These are phyloP conservation scores for Catharus ustulatus DNA, from an alignment of 2,797 vertebrate species.

Conservation along the genomic window DNA sequence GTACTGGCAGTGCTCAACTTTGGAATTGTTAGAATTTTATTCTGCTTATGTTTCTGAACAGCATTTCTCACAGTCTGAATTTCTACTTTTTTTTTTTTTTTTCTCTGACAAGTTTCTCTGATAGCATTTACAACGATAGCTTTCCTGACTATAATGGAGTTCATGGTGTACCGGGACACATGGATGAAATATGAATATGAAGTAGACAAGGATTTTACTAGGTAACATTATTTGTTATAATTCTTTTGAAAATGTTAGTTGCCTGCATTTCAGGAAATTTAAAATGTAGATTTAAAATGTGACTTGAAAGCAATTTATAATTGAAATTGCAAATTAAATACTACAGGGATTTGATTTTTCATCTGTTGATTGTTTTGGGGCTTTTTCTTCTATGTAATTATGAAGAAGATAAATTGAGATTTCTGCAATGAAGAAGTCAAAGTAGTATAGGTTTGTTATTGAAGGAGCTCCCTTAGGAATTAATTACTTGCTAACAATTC, in stretches of 20 bases:
- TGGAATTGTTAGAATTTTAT: neutral
- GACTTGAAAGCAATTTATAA: neutral
- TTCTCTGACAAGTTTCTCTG: slow-evolving; percentile 85
- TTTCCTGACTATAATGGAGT: slow-evolving; percentile 91
- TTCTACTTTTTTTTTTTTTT: neutral
- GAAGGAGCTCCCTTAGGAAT: neutral
- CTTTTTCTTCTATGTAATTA: neutral
- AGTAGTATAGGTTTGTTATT: neutral
- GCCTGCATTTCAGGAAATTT: neutral
- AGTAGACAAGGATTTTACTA: slow-evolving; percentile 96
- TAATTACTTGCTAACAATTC: neutral
- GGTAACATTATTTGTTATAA: slow-evolving; percentile 75
- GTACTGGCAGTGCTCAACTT: neutral
- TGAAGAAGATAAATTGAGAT: neutral
- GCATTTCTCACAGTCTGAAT: neutral
- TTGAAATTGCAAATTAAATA: neutral
- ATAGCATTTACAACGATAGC: slow-evolving; percentile 93
- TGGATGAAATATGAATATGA: slow-evolving; percentile 99
- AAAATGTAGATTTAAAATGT: neutral
- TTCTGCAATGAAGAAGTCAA: neutral
- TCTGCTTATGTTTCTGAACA: neutral
- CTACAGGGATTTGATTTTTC: neutral
- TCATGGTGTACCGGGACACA: slow-evolving; percentile 93
- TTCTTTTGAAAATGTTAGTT: neutral
- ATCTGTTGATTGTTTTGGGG: neutral